A percentile compares a stretch with the other conserved stretches of the same genome.
phyloP scores from a whole-genome alignment of 2,797 vertebrate genomes.

The Enteromius mattozi region DNA sequence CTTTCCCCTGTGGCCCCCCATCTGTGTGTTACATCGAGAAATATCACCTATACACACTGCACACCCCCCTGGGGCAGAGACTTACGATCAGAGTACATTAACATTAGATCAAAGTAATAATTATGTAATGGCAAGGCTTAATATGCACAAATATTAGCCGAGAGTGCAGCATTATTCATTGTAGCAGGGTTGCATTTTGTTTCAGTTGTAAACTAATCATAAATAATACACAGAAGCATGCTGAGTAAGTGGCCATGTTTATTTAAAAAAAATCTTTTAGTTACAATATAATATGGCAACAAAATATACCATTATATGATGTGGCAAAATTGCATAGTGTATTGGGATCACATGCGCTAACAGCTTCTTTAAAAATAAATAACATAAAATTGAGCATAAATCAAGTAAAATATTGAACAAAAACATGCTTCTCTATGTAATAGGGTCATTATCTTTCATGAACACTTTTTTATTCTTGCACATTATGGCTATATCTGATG shows the following conservation, averaged over 20 bases:
- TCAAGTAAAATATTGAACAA: neutral
- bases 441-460: conserved; percentile 24
- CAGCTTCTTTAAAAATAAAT: neutral
- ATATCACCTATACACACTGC: conserved; percentile 68
- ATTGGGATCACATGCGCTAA: neutral
- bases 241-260: neutral
- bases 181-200: conserved; percentile 26
- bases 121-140: conserved; percentile 75
- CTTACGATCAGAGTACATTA: conserved; percentile 80
- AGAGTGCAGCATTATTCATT: conserved; percentile 47
- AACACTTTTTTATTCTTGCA: conserved; percentile 57
- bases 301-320: neutral
- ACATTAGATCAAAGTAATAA: conserved; percentile 80
- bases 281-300: neutral
- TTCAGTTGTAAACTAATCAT: conserved; percentile 31
- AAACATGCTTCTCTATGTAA: conserved; percentile 11
- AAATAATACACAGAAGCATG: neutral
- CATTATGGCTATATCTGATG: conserved; percentile 72
- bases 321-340: neutral
- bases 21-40: conserved; percentile 75
- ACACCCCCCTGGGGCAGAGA: conserved; percentile 69
- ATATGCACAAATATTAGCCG: conserved; percentile 51
- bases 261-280: neutral
- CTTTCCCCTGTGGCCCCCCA: conserved; percentile 70
- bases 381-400: neutral